A percentile compares a stretch with the other conserved stretches of the same genome.
Evolutionary conservation across 2,888 invertebrate species (phyloP).

Genomic region (Dyspetes luteomarginatus): DNA sequence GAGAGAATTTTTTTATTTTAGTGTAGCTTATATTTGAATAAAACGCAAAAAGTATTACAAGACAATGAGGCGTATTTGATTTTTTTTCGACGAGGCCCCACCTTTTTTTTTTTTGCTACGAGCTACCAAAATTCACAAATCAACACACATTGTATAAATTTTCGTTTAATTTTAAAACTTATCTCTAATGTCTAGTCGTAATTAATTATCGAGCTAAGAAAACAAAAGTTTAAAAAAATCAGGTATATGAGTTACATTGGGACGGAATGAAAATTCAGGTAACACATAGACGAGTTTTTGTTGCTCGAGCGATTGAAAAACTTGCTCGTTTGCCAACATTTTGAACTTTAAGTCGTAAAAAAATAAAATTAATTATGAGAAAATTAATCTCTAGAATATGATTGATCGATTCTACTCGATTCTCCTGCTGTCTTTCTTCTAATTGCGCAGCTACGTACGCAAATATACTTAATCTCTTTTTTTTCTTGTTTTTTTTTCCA

Average conservation of each 20-base stretch:
- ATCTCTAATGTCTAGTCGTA: no score
- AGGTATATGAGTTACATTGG: conserved; percentile 46
- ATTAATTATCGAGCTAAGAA: conserved; percentile 12
- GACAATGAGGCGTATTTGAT: not conserved
- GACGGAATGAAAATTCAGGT: conserved; percentile 55
- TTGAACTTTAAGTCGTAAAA: not conserved
- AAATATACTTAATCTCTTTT: conserved; percentile 9
- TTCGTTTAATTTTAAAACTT: no score
- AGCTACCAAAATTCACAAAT: no score
- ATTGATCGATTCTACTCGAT: not conserved
- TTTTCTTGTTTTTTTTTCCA: not conserved
- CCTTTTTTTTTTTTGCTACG: no score
- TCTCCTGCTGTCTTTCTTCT: not conserved
- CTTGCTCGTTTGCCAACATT: not conserved
- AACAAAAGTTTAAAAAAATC: conserved; percentile 4
- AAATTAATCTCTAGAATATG: not conserved
- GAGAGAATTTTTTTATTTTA: conserved; percentile 47
- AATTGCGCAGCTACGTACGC: not conserved
- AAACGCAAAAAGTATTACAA: conserved; percentile 42
- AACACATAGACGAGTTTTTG: conserved; percentile 3
- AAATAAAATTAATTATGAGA: not conserved
- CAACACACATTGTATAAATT: no score
- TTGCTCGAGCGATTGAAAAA: conserved; percentile 4
- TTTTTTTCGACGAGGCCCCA: not conserved
- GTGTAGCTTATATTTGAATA: conserved; percentile 56